Conservation (phyloP, 2,888 invertebrate species). For the Acanthosepion lycidas region DNA sequence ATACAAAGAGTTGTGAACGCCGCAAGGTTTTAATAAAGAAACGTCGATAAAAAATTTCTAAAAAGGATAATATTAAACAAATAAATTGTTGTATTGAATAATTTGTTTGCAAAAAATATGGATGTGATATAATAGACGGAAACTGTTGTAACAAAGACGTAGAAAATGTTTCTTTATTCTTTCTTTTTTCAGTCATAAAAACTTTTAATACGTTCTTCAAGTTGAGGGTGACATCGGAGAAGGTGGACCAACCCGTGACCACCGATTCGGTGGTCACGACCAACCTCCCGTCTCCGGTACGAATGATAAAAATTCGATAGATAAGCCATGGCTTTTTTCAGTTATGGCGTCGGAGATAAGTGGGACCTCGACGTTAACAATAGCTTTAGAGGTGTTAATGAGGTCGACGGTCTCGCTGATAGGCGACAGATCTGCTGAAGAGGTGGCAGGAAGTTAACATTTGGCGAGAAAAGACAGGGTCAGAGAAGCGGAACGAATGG, state of each 20-base stretch:
- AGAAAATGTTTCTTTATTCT: background rate
- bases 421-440: background rate
- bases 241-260: too few relatives aligned
- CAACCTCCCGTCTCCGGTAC: background rate
- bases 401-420: conserved; percentile 7
- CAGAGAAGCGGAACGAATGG: background rate
- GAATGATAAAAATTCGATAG: background rate
- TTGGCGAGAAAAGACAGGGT: background rate
- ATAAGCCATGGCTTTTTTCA: background rate
- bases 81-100: too few relatives aligned
- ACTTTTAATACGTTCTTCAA: background rate
- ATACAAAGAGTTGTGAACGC: too few relatives aligned
- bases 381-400: background rate
- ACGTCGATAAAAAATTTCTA: too few relatives aligned
- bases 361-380: background rate
- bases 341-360: background rate
- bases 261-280: too few relatives aligned
- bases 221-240: background rate
- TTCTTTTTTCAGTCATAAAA: too few relatives aligned
- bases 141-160: too few relatives aligned
- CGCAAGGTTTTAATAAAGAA: too few relatives aligned
- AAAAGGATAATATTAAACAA: too few relatives aligned
- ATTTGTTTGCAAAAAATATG: too few relatives aligned
- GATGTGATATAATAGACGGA: too few relatives aligned
- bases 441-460: background rate